Evolutionary conservation across 1,140 invertebrate genomes (phyloP).

Genomic region (Triops longicaudatus): DNA sequence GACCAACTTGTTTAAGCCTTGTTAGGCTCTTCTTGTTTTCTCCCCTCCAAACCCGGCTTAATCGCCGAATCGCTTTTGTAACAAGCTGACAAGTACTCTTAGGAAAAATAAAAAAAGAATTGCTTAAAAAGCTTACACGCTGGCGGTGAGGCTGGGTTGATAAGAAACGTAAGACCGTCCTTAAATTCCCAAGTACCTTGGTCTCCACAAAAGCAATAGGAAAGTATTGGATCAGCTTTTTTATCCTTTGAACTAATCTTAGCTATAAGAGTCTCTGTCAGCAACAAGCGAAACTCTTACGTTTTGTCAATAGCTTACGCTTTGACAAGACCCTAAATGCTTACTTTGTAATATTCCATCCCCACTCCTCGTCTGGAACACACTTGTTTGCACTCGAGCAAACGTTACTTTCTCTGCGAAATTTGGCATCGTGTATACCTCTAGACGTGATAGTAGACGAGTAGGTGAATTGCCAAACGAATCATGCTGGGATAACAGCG

Average conservation of each 20-base stretch:
- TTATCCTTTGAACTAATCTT: constrained; percentile 5
- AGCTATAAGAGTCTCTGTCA: not conserved
- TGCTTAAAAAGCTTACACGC: not conserved
- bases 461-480: too few species aligned
- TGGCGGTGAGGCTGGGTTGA: too few species aligned
- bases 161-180: too few species aligned
- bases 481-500: too few species aligned
- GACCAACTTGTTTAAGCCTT: not conserved
- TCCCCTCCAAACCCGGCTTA: not conserved
- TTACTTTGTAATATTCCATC: constrained; percentile 7
- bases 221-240: constrained; percentile 4
- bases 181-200: not conserved
- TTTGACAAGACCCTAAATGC: not conserved
- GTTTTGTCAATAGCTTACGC: not conserved
- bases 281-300: not conserved
- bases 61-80: not conserved
- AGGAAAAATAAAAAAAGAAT: not conserved
- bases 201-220: not conserved
- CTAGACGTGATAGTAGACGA: too few species aligned
- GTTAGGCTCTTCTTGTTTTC: not conserved
- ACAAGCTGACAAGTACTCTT: not conserved
- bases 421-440: too few species aligned
- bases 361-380: not conserved
- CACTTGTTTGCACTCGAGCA: not conserved
- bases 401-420: not conserved